Percentiles rank a stretch among this genome's conserved stretches.
Conservation (phyloP, 2,113 vertebrate species). For the Sigmodon hispidus region DNA sequence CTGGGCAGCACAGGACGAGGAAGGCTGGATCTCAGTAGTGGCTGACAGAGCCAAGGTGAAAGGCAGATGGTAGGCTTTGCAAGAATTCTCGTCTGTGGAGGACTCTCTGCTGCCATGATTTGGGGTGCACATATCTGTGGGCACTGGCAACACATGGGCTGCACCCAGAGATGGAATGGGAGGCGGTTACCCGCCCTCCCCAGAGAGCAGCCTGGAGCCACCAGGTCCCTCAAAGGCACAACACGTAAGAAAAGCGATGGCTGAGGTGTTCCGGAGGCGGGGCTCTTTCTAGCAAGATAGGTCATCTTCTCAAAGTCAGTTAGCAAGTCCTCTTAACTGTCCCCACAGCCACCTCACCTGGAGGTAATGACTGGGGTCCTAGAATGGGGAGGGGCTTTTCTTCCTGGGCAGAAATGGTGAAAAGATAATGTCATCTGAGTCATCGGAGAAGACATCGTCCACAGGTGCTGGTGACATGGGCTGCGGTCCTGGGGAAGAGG, state of each 20-base stretch:
- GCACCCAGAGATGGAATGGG: not conserved
- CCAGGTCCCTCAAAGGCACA: not conserved
- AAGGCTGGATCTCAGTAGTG: not conserved
- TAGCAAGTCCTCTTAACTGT: not conserved
- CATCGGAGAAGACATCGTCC: constrained; percentile 86
- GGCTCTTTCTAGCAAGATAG: not conserved
- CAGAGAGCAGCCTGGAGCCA: not conserved
- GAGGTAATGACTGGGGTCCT: not conserved
- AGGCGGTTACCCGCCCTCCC: not conserved
- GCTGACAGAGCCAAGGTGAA: not conserved
- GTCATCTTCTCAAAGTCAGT: not conserved
- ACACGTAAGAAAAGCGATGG: accelerated
- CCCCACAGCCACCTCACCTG: not conserved
- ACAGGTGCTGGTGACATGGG: not conserved
- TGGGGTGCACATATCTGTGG: accelerated
- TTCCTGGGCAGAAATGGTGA: constrained; percentile 84
- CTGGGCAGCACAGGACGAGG: not conserved
- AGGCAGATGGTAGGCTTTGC: not conserved
- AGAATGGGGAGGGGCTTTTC: constrained; percentile 59
- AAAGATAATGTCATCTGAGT: constrained; percentile 91
- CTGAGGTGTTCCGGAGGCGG: not conserved
- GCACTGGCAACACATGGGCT: not conserved
- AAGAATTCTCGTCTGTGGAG: not conserved
- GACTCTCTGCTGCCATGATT: not conserved
- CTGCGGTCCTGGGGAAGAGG: not conserved